phyloP scores from a whole-genome alignment of 1,140 invertebrate genomes.

The Diachasma alloeum region DNA sequence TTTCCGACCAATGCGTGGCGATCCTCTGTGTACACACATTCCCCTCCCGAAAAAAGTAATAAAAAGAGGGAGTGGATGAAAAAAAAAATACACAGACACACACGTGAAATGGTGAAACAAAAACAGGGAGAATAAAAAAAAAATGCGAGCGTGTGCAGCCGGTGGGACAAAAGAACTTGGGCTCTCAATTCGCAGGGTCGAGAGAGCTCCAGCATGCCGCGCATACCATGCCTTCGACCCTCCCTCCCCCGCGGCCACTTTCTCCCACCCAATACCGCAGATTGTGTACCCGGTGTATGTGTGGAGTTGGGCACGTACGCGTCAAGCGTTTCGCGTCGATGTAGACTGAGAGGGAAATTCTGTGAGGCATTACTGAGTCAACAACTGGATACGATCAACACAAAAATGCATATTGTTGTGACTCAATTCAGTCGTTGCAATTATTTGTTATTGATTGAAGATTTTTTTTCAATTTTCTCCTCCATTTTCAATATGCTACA shows the following conservation, averaged over 20 bases:
- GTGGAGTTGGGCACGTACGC: not conserved
- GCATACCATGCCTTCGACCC: not conserved
- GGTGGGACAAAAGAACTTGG: constrained; percentile 15
- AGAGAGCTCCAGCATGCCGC: constrained; percentile 6
- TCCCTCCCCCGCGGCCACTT: constrained; percentile 6
- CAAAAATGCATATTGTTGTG: not conserved
- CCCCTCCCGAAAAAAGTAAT: not conserved
- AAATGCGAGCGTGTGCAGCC: constrained; percentile 2
- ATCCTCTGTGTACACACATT: not conserved
- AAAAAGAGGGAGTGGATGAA: not conserved
- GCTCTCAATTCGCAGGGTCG: constrained; percentile 19
- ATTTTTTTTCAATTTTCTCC: too few relatives aligned
- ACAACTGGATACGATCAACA: not conserved
- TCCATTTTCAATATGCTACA: too few relatives aligned
- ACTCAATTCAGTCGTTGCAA: not conserved
- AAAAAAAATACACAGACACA: not conserved
- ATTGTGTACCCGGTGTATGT: not conserved
- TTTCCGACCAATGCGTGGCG: not conserved
- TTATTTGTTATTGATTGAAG: not conserved
- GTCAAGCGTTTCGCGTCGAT: not conserved
- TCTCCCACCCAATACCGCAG: constrained; percentile 15
- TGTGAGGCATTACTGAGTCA: not conserved
- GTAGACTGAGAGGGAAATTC: not conserved
- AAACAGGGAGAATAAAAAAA: constrained; percentile 6
- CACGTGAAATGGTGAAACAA: not conserved